Base-by-base conservation (phyloP, 2,888 invertebrate species). In the Odontocolon sp. region DNA sequence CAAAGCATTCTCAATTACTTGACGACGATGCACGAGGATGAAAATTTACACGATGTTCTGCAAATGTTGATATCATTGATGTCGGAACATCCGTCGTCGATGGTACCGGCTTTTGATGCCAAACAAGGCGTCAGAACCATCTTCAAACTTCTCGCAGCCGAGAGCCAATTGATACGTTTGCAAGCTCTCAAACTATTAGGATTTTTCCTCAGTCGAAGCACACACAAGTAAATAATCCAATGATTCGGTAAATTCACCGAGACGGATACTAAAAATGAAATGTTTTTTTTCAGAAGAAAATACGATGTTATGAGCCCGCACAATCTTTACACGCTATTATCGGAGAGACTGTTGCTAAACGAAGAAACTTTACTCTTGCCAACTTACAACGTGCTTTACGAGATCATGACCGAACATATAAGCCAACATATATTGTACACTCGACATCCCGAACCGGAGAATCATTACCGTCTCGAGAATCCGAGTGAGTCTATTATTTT, bases 291-390 rank as follows among this genome's bases (percentile, higher is more conserved):
- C 92, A 98, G 98, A 92, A 94, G 99, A 86, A 99, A 99, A 92
- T 98, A 98, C 92, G 99, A 99, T 92, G 98, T 99, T 66, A 98
- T 99, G 98, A 97, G 97, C 81, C 98, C 99, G 1, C 97, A 98
- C 92, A 99, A 99, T 93, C 93, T 99, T 88, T 99, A 99, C 92
- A 98, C 99, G 23, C 92, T 99, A 86, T 93, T 99, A 84, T 97
- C 98, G 33, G 98, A 98, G 88, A 94, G 99, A 81, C 93, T 99
- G 84, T 92, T 97, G 84, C 92, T 97, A 69, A 96, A 97, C 88
- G 96, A 97, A 87, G 97, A 96, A 88, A 96, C 95, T 6, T 93
- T 99, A 68, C 95, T 98, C 59, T 92, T 99, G 91, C 96, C 98
- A 56, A 98, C 98, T 0, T 99, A 99, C 93, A 99, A 99, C 92